phyloP scores from a whole-genome alignment of 2,113 vertebrate genomes.

The Carassius carassius region DNA sequence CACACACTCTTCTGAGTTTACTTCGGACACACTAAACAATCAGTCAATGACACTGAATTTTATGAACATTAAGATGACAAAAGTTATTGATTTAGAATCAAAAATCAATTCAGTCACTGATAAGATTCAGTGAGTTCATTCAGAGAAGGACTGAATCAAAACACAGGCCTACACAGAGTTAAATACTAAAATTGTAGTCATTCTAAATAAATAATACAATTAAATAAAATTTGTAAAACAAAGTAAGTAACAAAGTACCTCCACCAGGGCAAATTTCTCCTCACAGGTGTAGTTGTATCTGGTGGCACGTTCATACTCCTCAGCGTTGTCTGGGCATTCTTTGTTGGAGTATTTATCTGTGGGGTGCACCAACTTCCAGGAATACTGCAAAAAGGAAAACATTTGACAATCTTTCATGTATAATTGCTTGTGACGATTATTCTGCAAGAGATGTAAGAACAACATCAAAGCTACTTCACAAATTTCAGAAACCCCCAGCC shows the following conservation, averaged over 20 bases:
- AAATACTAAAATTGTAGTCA: not conserved
- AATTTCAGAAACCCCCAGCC: not conserved
- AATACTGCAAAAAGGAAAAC: slow-evolving; percentile 74
- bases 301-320: slow-evolving; percentile 88
- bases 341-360: slow-evolving; percentile 92
- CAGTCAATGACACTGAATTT: not conserved
- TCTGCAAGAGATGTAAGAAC: not conserved
- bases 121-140: not conserved
- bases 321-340: slow-evolving; percentile 87
- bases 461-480: not conserved
- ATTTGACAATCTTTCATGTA: not conserved
- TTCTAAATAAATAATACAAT: not conserved
- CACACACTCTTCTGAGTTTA: not conserved
- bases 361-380: slow-evolving; percentile 88
- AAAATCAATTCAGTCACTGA: not conserved
- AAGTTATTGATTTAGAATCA: too few species aligned
- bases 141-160: not conserved
- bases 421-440: not conserved
- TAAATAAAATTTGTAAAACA: not conserved
- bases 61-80: too few species aligned
- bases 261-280: slow-evolving; percentile 89
- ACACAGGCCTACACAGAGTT: not conserved
- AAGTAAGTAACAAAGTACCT: slow-evolving; percentile 64
- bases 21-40: not conserved
- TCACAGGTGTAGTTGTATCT: slow-evolving; percentile 89